A percentile compares a stretch with the other conserved stretches of the same genome.
Conservation (phyloP, 2,888 invertebrate genomes). For the Ryuthela nishihirai region DNA sequence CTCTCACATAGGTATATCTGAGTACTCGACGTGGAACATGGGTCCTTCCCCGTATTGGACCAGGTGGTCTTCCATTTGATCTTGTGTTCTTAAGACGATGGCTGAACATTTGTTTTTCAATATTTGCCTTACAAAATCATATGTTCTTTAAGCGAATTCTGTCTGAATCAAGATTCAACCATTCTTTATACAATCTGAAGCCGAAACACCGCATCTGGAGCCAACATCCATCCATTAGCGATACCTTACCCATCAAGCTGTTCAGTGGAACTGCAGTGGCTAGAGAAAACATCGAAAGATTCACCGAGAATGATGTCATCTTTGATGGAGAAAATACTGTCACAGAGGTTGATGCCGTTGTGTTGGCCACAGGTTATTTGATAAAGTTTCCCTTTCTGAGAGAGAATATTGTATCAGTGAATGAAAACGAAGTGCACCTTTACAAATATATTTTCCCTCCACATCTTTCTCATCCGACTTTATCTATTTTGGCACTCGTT, state of each 20-base stretch:
- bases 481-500: slow-evolving; percentile 78
- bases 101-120: slow-evolving; percentile 13
- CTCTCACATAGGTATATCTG: too few species aligned
- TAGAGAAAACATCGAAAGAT: slow-evolving; percentile 46
- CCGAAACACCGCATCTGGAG: slow-evolving; percentile 48
- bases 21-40: too few species aligned
- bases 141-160: slow-evolving; percentile 25
- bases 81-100: too few species aligned
- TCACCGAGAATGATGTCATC: slow-evolving; percentile 45
- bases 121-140: slow-evolving; percentile 36
- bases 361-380: slow-evolving; percentile 39
- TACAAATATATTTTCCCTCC: slow-evolving; percentile 33
- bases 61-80: too few species aligned
- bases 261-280: slow-evolving; percentile 49
- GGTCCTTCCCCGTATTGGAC: too few species aligned
- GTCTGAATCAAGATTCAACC: slow-evolving; percentile 49
- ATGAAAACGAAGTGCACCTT: slow-evolving; percentile 27
- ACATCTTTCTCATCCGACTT: slow-evolving; percentile 73
- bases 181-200: slow-evolving; percentile 50
- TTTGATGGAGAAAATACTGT: slow-evolving; percentile 47
- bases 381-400: slow-evolving; percentile 37
- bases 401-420: slow-evolving; percentile 15
- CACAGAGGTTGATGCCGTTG: slow-evolving; percentile 28
- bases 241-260: slow-evolving; percentile 53
- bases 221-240: slow-evolving; percentile 49